A percentile compares a stretch with the other conserved stretches of the same genome.
These are phyloP conservation scores for Alethe castanea DNA, from an alignment of 2,113 vertebrate species.

Conservation along the genomic window DNA sequence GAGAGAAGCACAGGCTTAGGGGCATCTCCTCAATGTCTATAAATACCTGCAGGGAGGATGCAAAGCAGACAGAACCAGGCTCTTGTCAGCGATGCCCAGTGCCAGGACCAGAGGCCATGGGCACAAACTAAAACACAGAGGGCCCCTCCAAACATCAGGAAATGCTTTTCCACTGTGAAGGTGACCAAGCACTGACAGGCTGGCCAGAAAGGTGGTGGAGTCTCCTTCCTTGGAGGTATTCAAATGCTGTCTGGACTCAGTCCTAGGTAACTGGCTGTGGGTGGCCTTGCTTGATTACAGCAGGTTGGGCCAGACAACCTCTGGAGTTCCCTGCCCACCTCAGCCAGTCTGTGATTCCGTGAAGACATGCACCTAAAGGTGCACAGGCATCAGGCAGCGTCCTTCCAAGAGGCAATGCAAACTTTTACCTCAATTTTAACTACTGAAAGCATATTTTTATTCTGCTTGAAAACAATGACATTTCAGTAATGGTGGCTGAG, in stretches of 20 bases:
- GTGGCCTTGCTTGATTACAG: not conserved
- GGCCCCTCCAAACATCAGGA: not conserved
- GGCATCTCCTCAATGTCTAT: not conserved
- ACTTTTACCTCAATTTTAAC: not conserved
- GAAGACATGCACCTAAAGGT: rapidly evolving
- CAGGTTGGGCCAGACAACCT: not conserved
- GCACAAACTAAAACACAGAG: not conserved
- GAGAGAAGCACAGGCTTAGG: not conserved
- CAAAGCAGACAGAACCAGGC: rapidly evolving
- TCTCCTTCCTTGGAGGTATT: not conserved
- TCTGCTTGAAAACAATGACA: not conserved
- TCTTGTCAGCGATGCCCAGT: not conserved
- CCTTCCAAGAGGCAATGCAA: not conserved
- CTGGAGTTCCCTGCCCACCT: not conserved
- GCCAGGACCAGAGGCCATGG: not conserved
- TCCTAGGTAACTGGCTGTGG: not conserved
- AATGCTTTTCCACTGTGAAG: not conserved
- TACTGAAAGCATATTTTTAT: not conserved
- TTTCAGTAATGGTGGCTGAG: not conserved
- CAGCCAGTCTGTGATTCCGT: not conserved
- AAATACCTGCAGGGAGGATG: not conserved
- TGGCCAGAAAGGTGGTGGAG: not conserved
- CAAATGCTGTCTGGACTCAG: rapidly evolving
- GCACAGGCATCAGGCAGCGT: not conserved
- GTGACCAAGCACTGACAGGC: not conserved